Base-by-base conservation (phyloP, 2,797 vertebrate species). In the Gobio occitaniae region DNA sequence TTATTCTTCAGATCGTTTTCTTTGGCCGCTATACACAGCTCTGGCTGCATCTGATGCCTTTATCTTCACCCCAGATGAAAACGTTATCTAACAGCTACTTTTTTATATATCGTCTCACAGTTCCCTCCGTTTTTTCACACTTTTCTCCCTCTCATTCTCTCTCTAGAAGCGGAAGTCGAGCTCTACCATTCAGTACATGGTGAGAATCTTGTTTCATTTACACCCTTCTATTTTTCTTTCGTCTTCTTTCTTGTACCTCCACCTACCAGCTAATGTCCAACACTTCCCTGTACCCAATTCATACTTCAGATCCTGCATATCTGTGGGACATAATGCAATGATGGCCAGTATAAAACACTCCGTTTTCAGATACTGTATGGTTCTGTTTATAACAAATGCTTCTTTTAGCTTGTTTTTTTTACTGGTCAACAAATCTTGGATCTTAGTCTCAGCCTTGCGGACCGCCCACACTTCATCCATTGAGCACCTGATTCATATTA, bases 161-260 rank as follows among this genome's bases (percentile, higher is more conserved):
- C 69, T 80, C 59, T 94, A 96, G 95, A 96, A 96, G 94, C 93
- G 95, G 92, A 96, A 95, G 93, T 95, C 94, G 85, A 96, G 94
- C 93, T 95, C 94, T 56, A 94, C 94, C 82, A 93, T 95, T 89
- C 95, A 95, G 93, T 95, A 95, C 75, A 95, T 95, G 95, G 95
- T 95, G 95, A 95, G 95, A 92, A 76, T 75, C 61, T 72, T 66
- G 17, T 88, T 91, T 89, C 86, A 88, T 90, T 92, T 87, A 82
- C 13, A 78, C 44, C 47, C 36, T 77, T 85, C 85, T 89, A 82
- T 86, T 86, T 88, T 90, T 86, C 90, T 78, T 91, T 88, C 84
- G 89, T 90, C 89, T 91, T 91, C 91, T 89, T 94, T 6, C 65
- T 91, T 93, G 89, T 91, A 69, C 59, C 17, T 77, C 10, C 54